A percentile compares a stretch with the other conserved stretches of the same genome.
phyloP scores from a whole-genome alignment of 2,888 invertebrate genomes.

The Drosophila pseudotalamancana region DNA sequence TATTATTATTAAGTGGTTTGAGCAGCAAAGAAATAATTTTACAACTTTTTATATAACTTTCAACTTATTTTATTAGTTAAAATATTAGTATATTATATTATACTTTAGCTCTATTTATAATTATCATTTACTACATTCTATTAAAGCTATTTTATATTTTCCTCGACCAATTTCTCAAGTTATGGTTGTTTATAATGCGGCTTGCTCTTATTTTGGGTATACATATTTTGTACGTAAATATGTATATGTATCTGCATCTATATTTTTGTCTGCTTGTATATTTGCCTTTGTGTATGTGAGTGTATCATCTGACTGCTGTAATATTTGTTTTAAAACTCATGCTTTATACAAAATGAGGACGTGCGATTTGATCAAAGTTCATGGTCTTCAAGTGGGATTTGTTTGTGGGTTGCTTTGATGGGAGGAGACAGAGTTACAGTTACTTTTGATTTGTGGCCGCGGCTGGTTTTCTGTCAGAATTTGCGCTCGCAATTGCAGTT shows the following conservation, averaged over 20 bases:
- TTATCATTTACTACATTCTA: not conserved
- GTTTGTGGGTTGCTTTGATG: not conserved
- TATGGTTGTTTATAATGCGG: not conserved
- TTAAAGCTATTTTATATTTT: not conserved
- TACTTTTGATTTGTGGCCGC: slow-evolving; percentile 26
- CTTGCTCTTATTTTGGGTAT: slow-evolving; percentile 2
- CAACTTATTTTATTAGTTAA: too few species aligned
- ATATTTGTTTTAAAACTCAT: slow-evolving; percentile 8
- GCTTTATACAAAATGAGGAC: slow-evolving; percentile 20
- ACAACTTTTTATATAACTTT: too few species aligned
- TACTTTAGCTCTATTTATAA: too few species aligned
- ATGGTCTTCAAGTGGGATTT: slow-evolving; percentile 12
- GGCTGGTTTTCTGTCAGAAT: slow-evolving; percentile 11
- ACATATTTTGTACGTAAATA: not conserved
- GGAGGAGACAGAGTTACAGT: not conserved
- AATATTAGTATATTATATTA: too few species aligned
- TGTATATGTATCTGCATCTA: slow-evolving; percentile 4
- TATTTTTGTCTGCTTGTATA: not conserved
- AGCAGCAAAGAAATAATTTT: too few species aligned
- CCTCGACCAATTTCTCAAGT: not conserved
- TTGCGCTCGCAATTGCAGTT: slow-evolving; percentile 31
- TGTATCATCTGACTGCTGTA: not conserved
- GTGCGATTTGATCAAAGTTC: slow-evolving; percentile 27
- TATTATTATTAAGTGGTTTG: too few species aligned
- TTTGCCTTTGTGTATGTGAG: too few species aligned